These are phyloP conservation scores for Ictidomys tridecemlineatus DNA, from an alignment of 2,113 vertebrate species.

Conservation along the genomic window DNA sequence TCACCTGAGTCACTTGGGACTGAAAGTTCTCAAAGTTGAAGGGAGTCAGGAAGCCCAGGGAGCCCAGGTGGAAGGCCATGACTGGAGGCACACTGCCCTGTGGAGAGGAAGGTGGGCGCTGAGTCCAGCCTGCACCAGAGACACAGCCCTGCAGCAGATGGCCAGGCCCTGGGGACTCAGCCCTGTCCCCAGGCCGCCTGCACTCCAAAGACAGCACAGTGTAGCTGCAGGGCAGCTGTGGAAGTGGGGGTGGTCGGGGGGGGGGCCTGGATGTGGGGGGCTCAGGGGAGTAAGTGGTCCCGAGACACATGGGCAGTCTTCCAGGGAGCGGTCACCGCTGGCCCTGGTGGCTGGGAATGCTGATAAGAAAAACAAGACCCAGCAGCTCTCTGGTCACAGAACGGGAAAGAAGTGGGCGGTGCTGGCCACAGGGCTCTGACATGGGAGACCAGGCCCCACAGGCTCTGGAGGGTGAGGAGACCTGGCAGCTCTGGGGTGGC, in stretches of 20 bases:
- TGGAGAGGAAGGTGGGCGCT: slow-evolving; percentile 33
- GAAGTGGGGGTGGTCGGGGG: no score
- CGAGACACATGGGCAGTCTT: no score
- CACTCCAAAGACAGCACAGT: no score
- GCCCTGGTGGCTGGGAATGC: not conserved
- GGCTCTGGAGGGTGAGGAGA: not conserved
- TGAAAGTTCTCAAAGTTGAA: slow-evolving; percentile 93
- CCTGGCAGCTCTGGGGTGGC: not conserved
- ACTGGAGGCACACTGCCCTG: slow-evolving; percentile 93
- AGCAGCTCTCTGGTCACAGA: not conserved
- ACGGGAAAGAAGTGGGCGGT: not conserved
- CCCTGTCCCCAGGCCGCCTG: no score
- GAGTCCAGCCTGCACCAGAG: accelerated
- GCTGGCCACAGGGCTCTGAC: no score
- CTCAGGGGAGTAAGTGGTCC: no score
- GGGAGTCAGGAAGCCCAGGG: slow-evolving; percentile 92
- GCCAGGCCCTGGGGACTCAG: not conserved
- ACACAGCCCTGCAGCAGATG: accelerated
- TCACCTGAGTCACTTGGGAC: slow-evolving; percentile 92
- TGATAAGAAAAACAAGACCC: no score
- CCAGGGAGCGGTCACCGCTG: not conserved
- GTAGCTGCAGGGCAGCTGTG: no score
- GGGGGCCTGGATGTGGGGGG: no score
- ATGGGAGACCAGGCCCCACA: not conserved
- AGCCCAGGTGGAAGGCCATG: slow-evolving; percentile 94